phyloP scores from a whole-genome alignment of 2,888 invertebrate species.

The Agrenia bidenticulata region DNA sequence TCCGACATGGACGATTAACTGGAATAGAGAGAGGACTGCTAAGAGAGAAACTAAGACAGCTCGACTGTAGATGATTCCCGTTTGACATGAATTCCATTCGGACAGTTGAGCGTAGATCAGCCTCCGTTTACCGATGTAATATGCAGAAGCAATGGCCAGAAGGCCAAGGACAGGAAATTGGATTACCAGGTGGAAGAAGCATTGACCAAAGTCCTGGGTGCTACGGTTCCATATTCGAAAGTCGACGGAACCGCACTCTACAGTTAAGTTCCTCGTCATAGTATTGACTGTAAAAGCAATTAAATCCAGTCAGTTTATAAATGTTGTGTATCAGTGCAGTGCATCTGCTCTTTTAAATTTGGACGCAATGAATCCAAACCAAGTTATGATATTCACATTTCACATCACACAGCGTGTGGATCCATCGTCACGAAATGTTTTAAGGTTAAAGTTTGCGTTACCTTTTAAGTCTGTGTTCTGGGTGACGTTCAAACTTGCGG shows the following conservation, averaged over 20 bases:
- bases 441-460: no score
- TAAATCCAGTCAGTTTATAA: no score
- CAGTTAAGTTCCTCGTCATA: conserved; percentile 20
- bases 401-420: no score
- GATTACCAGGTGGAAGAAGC: conserved; percentile 80
- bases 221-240: conserved; percentile 69
- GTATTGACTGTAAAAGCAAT: no score
- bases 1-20: conserved; percentile 59
- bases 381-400: no score
- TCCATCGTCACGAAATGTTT: no score
- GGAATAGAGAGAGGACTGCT: conserved; percentile 59
- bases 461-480: no score
- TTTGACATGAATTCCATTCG: conserved; percentile 65
- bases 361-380: no score
- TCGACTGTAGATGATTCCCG: conserved; percentile 66
- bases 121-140: conserved; percentile 71
- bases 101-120: conserved; percentile 58
- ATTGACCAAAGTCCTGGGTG: conserved; percentile 74
- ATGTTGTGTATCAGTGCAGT: no score
- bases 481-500: no score
- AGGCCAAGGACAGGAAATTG: conserved; percentile 64
- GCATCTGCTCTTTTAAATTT: no score
- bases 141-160: conserved; percentile 76
- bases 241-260: conserved; percentile 60
- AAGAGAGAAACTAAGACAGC: conserved; percentile 66